Conservation (phyloP, 1,140 invertebrate species). For the Musca domestica region DNA sequence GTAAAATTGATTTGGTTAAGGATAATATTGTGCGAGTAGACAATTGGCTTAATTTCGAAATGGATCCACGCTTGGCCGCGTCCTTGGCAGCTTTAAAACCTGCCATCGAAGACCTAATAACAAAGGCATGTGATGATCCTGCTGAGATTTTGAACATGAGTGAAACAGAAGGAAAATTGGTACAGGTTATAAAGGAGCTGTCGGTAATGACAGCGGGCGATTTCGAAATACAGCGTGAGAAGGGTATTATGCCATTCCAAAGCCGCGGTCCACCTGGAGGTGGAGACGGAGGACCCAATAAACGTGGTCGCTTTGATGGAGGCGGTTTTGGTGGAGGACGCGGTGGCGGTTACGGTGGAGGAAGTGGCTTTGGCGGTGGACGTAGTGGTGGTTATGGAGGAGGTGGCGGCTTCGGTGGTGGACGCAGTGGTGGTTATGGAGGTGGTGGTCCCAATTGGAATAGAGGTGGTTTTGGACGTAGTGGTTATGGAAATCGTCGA, state of each 20-base stretch:
- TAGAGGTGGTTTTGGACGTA: constrained; percentile 28
- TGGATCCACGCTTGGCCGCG: constrained; percentile 75
- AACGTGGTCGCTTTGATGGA: constrained; percentile 41
- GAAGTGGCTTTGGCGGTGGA: constrained; percentile 17
- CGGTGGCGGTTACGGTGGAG: constrained; percentile 31
- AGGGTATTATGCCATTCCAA: constrained; percentile 49
- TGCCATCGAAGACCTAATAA: constrained; percentile 80
- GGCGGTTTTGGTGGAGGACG: constrained; percentile 27
- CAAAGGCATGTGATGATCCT: constrained; percentile 75
- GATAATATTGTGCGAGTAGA: constrained; percentile 75
- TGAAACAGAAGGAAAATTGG: constrained; percentile 60
- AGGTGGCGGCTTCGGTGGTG: constrained; percentile 24
- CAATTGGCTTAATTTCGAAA: constrained; percentile 90
- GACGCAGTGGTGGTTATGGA: constrained; percentile 25
- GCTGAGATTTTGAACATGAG: constrained; percentile 63
- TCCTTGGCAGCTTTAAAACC: constrained; percentile 82
- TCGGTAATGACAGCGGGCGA: constrained; percentile 74
- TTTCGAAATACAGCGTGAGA: constrained; percentile 62
- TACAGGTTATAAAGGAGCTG: constrained; percentile 65
- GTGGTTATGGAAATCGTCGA: constrained; percentile 21
- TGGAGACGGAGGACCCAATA: constrained; percentile 40
- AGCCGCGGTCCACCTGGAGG: constrained; percentile 54
- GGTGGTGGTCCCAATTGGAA: constrained; percentile 26
- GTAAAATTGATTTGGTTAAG: constrained; percentile 78
- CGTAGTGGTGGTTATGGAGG: constrained; percentile 7